Evolutionary conservation across 2,113 vertebrate genomes (phyloP).

Genomic region (Halcyon malimbica): DNA sequence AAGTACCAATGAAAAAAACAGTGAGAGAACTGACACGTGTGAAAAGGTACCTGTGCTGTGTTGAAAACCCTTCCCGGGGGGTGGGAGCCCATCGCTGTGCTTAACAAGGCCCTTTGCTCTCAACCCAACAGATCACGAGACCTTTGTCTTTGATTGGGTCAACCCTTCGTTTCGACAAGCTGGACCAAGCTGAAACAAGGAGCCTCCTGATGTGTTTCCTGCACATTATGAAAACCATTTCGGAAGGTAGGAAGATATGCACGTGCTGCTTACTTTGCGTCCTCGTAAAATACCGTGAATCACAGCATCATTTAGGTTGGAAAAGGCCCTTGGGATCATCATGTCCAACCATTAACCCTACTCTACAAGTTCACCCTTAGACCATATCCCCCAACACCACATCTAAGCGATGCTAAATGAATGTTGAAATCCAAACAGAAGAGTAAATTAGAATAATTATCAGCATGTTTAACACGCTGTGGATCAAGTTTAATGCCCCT

Average conservation of each 20-base stretch:
- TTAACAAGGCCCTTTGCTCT: neutral
- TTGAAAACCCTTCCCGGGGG: neutral
- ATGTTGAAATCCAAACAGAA: neutral
- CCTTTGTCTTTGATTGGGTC: conserved; percentile 96
- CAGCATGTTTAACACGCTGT: neutral
- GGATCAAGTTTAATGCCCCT: neutral
- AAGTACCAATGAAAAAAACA: conserved; percentile 93
- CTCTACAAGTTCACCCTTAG: no score
- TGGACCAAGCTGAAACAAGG: conserved; percentile 96
- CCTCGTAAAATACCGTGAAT: neutral
- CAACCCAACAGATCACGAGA: conserved; percentile 84
- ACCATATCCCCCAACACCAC: no score
- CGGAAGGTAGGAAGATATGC: conserved; percentile 82
- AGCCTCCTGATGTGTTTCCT: conserved; percentile 96
- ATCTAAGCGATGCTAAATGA: no score
- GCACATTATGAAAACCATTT: conserved; percentile 99
- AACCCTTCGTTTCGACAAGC: conserved; percentile 93
- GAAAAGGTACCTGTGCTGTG: conserved; percentile 85
- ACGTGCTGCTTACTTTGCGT: accelerated
- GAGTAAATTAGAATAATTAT: neutral
- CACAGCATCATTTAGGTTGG: no score
- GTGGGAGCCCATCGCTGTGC: neutral
- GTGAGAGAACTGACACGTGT: conserved; percentile 93
- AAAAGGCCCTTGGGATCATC: no score
- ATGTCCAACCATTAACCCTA: no score